Conservation (phyloP, 2,797 vertebrate species). For the Brotogeris chrysoptera region DNA sequence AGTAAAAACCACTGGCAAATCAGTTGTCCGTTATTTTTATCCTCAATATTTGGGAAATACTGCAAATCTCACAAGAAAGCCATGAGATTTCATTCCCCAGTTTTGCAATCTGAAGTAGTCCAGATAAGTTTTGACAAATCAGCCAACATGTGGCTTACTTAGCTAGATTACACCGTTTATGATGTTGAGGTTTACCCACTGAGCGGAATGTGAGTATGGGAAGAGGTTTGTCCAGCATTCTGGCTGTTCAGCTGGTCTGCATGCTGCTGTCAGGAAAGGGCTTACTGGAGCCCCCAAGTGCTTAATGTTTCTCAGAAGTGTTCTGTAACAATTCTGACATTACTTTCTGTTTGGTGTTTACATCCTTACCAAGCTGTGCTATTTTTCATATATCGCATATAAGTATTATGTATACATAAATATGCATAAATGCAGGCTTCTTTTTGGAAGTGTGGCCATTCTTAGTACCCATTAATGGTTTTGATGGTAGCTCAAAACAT, state of each 20-base stretch:
- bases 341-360: not conserved
- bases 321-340: not conserved
- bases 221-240: not conserved
- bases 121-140: not conserved
- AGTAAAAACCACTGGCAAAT: not conserved
- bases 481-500: not conserved
- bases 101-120: not conserved
- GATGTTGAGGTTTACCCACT: not conserved
- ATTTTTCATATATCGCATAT: not conserved
- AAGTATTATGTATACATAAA: not conserved
- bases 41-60: not conserved
- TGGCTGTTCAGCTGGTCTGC: not conserved
- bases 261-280: not conserved
- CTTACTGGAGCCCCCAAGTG: not conserved
- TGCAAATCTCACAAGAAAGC: not conserved
- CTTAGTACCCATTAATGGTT: not conserved
- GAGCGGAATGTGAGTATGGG: not conserved
- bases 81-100: not conserved
- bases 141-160: not conserved
- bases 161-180: not conserved
- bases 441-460: not conserved
- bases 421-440: not conserved
- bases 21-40: not conserved
- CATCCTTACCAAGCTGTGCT: not conserved
- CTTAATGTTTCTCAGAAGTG: not conserved